A percentile compares a stretch with the other conserved stretches of the same genome.
These are phyloP conservation scores for Ispidina picta DNA, from an alignment of 2,797 vertebrate species.

Conservation along the genomic window DNA sequence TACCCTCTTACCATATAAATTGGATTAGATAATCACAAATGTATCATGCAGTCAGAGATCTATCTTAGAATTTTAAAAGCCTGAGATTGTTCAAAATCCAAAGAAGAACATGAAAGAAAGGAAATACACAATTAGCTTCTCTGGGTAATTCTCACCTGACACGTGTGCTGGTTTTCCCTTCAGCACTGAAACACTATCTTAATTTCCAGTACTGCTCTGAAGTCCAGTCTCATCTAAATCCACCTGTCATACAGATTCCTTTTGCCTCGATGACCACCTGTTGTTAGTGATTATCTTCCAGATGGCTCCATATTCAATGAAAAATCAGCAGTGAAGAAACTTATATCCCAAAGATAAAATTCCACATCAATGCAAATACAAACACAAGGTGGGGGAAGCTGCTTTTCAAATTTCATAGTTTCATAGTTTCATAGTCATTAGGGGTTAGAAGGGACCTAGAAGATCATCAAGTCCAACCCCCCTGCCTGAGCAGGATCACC, in stretches of 20 bases:
- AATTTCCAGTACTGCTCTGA: background rate
- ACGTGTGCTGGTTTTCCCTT: background rate
- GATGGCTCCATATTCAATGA: background rate
- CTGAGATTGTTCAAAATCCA: background rate
- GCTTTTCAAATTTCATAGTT: background rate
- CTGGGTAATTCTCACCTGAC: background rate
- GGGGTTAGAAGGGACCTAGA: no score
- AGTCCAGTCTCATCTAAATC: background rate
- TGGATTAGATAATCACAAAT: conserved; percentile 20
- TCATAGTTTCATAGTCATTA: no score
- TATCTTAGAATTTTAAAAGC: conserved; percentile 10
- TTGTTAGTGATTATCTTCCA: background rate
- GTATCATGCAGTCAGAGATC: background rate
- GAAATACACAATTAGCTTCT: background rate
- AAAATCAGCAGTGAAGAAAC: background rate
- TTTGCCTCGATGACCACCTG: background rate
- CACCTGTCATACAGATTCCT: background rate
- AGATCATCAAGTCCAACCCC: no score
- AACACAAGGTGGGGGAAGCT: no score
- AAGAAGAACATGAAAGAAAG: background rate
- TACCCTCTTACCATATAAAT: conserved; percentile 24
- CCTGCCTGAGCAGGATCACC: no score
- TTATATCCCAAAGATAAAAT: background rate
- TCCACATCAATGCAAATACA: background rate
- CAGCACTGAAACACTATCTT: background rate